Conservation (phyloP, 1,140 invertebrate species). For the Coelopa frigida region DNA sequence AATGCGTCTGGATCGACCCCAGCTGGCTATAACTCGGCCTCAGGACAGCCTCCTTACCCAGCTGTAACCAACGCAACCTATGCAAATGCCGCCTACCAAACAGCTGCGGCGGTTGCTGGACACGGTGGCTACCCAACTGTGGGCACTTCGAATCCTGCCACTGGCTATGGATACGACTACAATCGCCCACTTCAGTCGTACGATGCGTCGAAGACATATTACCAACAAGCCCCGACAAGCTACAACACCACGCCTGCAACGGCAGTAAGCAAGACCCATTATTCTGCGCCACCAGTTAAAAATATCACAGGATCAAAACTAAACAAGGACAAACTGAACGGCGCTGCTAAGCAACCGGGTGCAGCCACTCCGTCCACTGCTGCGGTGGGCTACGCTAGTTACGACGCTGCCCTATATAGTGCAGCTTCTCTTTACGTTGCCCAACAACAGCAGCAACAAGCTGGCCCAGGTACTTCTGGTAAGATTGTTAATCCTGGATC, state of each 20-base stretch:
- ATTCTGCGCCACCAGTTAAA: constrained; percentile 49
- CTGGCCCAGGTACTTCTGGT: constrained; percentile 12
- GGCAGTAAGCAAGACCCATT: constrained; percentile 46
- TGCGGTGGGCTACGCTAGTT: constrained; percentile 64
- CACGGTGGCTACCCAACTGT: constrained; percentile 29
- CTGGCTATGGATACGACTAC: constrained; percentile 61
- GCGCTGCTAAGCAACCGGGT: constrained; percentile 16
- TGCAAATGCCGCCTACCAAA: constrained; percentile 39
- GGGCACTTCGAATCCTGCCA: constrained; percentile 53
- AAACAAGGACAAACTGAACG: constrained; percentile 36
- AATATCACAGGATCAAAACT: constrained; percentile 32
- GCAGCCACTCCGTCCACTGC: constrained; percentile 43
- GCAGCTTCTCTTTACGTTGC: constrained; percentile 88
- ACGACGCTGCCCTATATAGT: constrained; percentile 88
- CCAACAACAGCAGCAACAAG: constrained; percentile 57
- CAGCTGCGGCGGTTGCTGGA: constrained; percentile 39
- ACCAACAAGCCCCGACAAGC: constrained; percentile 55
- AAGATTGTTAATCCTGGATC: constrained; percentile 9
- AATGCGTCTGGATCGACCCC: constrained; percentile 56
- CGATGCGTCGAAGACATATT: constrained; percentile 59
- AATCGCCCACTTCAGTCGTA: constrained; percentile 55
- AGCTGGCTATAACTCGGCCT: constrained; percentile 16
- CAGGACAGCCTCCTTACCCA: constrained; percentile 37
- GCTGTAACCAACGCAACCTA: constrained; percentile 41
- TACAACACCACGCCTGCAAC: constrained; percentile 46